These are phyloP conservation scores for Pelodytes ibericus DNA, from an alignment of 2,797 vertebrate genomes.

Conservation along the genomic window DNA sequence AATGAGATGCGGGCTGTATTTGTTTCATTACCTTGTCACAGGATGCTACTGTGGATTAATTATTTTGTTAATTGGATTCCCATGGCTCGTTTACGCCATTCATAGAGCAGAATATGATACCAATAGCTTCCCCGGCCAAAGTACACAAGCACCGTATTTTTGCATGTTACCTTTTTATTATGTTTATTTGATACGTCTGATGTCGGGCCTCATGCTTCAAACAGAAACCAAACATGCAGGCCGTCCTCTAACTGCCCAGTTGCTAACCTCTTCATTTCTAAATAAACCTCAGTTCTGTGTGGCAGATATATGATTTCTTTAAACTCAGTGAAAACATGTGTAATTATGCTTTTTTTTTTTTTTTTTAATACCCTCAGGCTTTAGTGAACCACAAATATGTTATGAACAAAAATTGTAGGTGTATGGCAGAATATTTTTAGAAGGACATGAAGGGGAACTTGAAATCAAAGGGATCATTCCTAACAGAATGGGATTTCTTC, in stretches of 20 bases:
- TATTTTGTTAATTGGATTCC: neutral
- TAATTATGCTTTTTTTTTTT: conserved; percentile 39
- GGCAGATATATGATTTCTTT: conserved; percentile 25
- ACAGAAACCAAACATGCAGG: conserved; percentile 11
- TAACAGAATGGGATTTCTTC: conserved; percentile 6
- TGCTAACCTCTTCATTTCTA: neutral
- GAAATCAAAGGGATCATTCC: conserved; percentile 26
- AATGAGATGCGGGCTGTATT: too few species aligned
- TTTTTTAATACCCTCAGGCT: conserved; percentile 34
- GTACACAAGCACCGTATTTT: conserved; percentile 12
- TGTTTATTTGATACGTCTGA: conserved; percentile 29
- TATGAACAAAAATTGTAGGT: conserved; percentile 36
- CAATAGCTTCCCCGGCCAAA: conserved; percentile 1
- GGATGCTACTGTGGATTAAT: neutral
- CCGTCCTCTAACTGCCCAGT: neutral
- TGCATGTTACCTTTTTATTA: conserved; percentile 23
- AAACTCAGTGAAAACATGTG: conserved; percentile 36
- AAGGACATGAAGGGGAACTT: conserved; percentile 11
- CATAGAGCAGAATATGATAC: neutral
- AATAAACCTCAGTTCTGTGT: conserved; percentile 29
- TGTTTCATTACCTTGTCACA: too few species aligned
- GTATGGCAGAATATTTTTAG: conserved; percentile 35
- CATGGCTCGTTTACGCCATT: neutral
- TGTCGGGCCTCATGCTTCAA: conserved; percentile 20
- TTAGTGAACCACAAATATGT: conserved; percentile 39